phyloP scores from a whole-genome alignment of 2,888 invertebrate species.

The Macaria liturata region DNA sequence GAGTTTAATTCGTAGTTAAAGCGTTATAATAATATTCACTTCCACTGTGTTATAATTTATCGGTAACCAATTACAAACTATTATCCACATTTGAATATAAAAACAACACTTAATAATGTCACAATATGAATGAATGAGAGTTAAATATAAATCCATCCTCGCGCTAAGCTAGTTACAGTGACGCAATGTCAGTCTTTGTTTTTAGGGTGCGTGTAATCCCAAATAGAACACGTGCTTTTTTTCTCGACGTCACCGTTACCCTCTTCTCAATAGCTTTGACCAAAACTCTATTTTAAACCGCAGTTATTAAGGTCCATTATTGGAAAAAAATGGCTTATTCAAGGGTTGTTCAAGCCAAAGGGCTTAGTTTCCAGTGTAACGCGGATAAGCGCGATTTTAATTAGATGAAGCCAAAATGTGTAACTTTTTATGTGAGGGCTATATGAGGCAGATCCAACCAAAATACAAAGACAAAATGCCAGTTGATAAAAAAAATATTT shows the following conservation, averaged over 20 bases:
- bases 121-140: too few species aligned
- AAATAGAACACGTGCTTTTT: conserved; percentile 82
- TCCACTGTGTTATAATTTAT: too few species aligned
- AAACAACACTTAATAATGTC: too few species aligned
- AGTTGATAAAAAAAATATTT: too few species aligned
- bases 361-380: conserved; percentile 73
- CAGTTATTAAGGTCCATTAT: conserved; percentile 41
- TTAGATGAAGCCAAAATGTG: conserved; percentile 64
- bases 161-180: conserved; percentile 12
- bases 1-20: too few species aligned
- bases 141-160: too few species aligned
- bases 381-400: conserved; percentile 78
- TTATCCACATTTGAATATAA: too few species aligned
- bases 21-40: too few species aligned
- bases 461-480: too few species aligned
- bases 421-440: conserved; percentile 33
- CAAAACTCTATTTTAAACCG: conserved; percentile 44
- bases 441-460: too few species aligned
- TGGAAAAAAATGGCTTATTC: conserved; percentile 15
- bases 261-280: conserved; percentile 29
- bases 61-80: too few species aligned
- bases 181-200: conserved; percentile 76
- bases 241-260: conserved; percentile 67
- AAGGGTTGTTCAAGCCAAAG: conserved; percentile 64
- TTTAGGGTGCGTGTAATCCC: conserved; percentile 78